Evolutionary conservation across 2,888 invertebrate genomes (phyloP).

Genomic region (Prenolepis imparis): DNA sequence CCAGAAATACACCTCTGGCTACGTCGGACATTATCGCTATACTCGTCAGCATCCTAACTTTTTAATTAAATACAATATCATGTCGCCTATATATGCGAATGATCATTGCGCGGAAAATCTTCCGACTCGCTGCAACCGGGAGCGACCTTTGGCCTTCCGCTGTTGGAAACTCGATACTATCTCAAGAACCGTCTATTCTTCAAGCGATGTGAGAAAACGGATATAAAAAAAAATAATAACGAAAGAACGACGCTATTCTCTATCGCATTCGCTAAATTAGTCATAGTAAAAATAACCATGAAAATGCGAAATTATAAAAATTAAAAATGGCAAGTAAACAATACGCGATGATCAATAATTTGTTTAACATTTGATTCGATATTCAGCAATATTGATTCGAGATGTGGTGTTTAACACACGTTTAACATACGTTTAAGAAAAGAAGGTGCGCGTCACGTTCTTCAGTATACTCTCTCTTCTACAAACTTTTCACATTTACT

Average conservation of each 20-base stretch:
- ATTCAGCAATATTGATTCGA: background rate
- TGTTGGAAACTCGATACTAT: constrained; percentile 24
- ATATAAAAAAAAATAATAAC: background rate
- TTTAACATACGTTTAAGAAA: background rate
- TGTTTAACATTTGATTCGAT: constrained; percentile 5
- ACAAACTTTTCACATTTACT: constrained; percentile 44
- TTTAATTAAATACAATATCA: constrained; percentile 16
- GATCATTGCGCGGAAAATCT: constrained; percentile 34
- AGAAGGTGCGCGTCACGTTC: constrained; percentile 4
- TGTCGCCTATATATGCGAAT: background rate
- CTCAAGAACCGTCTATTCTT: constrained; percentile 1
- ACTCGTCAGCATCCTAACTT: constrained; percentile 10
- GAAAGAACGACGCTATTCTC: background rate
- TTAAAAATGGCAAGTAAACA: background rate
- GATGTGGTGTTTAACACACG: background rate
- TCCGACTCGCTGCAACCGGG: constrained; percentile 1
- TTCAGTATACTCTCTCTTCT: background rate
- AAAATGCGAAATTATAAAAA: background rate
- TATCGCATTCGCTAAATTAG: background rate
- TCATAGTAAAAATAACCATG: background rate
- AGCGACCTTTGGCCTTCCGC: constrained; percentile 42
- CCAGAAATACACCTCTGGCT: constrained; percentile 11
- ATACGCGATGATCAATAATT: background rate
- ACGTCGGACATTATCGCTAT: background rate
- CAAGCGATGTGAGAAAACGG: constrained; percentile 13